Evolutionary conservation across 2,888 invertebrate species (phyloP).

Genomic region (Oligia fasciuncula): DNA sequence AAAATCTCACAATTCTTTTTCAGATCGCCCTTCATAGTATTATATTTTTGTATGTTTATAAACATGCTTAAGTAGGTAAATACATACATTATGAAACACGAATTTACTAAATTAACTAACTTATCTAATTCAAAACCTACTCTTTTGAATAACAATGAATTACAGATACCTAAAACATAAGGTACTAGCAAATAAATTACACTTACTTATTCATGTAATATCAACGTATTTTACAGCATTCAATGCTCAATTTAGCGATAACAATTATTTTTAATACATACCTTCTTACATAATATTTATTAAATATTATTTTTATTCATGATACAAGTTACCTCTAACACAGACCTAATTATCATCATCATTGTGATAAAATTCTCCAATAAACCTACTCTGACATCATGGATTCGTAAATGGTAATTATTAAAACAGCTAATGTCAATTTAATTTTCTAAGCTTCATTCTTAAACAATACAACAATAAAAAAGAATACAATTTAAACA

Average conservation of each 20-base stretch:
- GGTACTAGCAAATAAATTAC: slow-evolving; percentile 17
- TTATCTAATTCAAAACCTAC: slow-evolving; percentile 12
- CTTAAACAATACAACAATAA: slow-evolving; percentile 14
- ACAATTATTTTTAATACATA: slow-evolving; percentile 23
- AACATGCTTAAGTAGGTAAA: neutral
- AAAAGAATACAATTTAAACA: neutral
- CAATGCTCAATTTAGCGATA: slow-evolving; percentile 46
- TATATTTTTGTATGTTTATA: neutral
- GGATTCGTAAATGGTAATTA: neutral
- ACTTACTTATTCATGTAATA: slow-evolving; percentile 10
- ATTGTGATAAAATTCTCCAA: slow-evolving; percentile 7
- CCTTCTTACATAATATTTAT: slow-evolving; percentile 28
- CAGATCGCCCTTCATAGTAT: neutral
- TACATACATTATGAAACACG: slow-evolving; percentile 1
- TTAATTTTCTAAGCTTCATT: neutral
- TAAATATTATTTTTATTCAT: slow-evolving; percentile 16
- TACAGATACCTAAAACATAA: slow-evolving; percentile 13
- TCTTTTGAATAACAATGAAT: slow-evolving; percentile 21
- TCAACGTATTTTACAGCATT: slow-evolving; percentile 51
- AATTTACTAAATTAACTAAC: slow-evolving; percentile 10
- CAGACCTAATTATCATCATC: slow-evolving; percentile 21
- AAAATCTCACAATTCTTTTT: neutral
- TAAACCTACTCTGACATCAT: neutral
- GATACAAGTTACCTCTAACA: slow-evolving; percentile 36
- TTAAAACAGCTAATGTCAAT: neutral